Evolutionary conservation across 2,797 vertebrate genomes (phyloP).

Genomic region (Orientallactaga sibirica): DNA sequence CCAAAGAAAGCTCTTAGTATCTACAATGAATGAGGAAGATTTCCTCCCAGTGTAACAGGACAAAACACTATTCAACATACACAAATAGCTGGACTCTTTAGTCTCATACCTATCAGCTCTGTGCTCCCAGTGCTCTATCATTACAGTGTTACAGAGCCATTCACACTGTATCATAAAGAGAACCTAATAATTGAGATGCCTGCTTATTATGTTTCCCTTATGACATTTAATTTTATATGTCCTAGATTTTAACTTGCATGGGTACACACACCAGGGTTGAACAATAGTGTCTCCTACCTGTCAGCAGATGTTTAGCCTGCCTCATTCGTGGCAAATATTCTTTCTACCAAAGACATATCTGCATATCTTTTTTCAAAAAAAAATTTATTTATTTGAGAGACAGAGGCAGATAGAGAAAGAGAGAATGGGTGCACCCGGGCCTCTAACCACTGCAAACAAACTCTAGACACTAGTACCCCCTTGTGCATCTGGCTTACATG

Average conservation of each 20-base stretch:
- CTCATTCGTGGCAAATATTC: slow-evolving; percentile 18
- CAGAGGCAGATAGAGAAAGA: too few species aligned
- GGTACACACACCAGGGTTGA: slow-evolving; percentile 64
- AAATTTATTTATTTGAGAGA: background rate
- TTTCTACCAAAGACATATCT: slow-evolving; percentile 11
- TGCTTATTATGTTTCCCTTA: slow-evolving; percentile 78
- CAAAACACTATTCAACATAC: slow-evolving; percentile 15
- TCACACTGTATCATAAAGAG: slow-evolving; percentile 58
- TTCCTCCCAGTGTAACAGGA: slow-evolving; percentile 34
- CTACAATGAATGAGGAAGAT: background rate
- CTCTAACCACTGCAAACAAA: too few species aligned
- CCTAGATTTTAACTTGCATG: slow-evolving; percentile 75
- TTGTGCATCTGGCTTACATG: too few species aligned
- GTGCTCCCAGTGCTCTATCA: slow-evolving; percentile 8
- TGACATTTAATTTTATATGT: slow-evolving; percentile 79
- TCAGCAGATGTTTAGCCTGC: background rate
- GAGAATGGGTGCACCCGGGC: too few species aligned
- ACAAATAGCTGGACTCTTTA: slow-evolving; percentile 15
- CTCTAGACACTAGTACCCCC: too few species aligned
- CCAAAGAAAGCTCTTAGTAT: slow-evolving; percentile 33
- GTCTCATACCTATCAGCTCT: background rate
- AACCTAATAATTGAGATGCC: slow-evolving; percentile 51
- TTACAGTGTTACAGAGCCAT: slow-evolving; percentile 5
- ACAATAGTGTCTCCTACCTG: slow-evolving; percentile 44
- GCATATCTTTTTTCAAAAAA: background rate